phyloP scores from a whole-genome alignment of 2,888 invertebrate genomes.

The Chelonus formosanus region DNA sequence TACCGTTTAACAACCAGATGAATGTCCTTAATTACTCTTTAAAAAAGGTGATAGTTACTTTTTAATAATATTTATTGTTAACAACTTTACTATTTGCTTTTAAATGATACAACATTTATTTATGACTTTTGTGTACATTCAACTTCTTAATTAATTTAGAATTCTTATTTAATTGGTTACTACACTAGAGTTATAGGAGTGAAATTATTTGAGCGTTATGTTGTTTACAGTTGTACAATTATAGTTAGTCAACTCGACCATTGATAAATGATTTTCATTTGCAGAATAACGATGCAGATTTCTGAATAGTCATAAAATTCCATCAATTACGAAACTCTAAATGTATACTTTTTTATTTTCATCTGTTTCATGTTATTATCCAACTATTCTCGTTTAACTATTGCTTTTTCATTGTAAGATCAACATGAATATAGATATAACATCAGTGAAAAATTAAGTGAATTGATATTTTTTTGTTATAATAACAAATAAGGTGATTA shows the following conservation, averaged over 20 bases:
- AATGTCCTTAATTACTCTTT: too few species aligned
- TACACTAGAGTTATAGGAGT: not conserved
- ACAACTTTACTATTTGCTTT: too few species aligned
- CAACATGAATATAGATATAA: not conserved
- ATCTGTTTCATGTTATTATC: constrained; percentile 11
- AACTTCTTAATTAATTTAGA: too few species aligned
- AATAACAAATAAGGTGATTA: too few species aligned
- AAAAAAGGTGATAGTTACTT: too few species aligned
- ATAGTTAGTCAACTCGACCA: constrained; percentile 21
- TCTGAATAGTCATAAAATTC: constrained; percentile 8
- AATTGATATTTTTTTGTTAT: not conserved
- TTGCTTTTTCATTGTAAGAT: not conserved
- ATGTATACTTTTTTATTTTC: constrained; percentile 9
- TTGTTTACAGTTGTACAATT: constrained; percentile 22
- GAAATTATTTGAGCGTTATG: constrained; percentile 17
- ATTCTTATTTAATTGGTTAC: constrained; percentile 5
- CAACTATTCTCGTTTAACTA: constrained; percentile 20
- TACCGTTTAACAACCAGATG: too few species aligned
- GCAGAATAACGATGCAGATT: constrained; percentile 8
- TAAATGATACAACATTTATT: too few species aligned
- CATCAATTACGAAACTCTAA: constrained; percentile 18
- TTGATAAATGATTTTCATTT: constrained; percentile 25
- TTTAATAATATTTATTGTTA: too few species aligned
- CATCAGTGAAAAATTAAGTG: not conserved
- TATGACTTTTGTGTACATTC: too few species aligned